Base-by-base conservation (phyloP, 92 coral and sea anemone species). In the Umimayanthus kanabou region DNA sequence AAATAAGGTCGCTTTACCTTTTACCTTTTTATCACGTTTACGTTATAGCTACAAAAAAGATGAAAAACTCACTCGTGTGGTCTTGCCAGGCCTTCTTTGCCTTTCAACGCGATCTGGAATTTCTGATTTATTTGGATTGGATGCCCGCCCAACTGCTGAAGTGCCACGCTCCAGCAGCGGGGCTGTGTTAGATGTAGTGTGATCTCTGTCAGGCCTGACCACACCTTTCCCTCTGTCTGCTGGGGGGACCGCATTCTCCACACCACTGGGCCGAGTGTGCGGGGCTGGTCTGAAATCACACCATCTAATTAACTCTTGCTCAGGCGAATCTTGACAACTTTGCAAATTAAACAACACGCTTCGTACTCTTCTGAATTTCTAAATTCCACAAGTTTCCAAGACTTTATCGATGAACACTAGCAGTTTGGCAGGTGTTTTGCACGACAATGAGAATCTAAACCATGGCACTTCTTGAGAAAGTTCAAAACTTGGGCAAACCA, bases 101-200 rank as follows among this genome's bases (percentile, higher is more conserved):
- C 93, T 94, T 23, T 87, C 91, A 5, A 92, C 95, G 9, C 99
- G 82, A 55, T 95, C 99, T 76, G 99, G 99, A n/a, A 97, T 95
- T 87, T 97, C 99, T 14, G 98, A 90, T 89, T 97, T 97, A 84
- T 97, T 97, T 4, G 99, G 99, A 80, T 97, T 97, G 1, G 98
- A 80, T 37, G 99, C 99, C 58, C 98, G 92, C 25, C 99, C 99
- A 47, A 96, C 88, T 22, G 94, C 90, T 23, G 94, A 73, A 4
- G 95, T 88, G 0, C 92, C 89, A 53, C 98, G 90, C 64, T 97
- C 98, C 10, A 91, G 95, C 3, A 88, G 72, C 16, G 91, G 91
- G 30, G 91, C 75, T 22, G 89, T 89, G n/a, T 94, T 89, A 39
- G 89, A 89, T 28, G 93, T 80, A 13, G 87, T 89, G 7, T 93